Base-by-base conservation (phyloP, 2,797 vertebrate species). In the Furcifer pardalis region DNA sequence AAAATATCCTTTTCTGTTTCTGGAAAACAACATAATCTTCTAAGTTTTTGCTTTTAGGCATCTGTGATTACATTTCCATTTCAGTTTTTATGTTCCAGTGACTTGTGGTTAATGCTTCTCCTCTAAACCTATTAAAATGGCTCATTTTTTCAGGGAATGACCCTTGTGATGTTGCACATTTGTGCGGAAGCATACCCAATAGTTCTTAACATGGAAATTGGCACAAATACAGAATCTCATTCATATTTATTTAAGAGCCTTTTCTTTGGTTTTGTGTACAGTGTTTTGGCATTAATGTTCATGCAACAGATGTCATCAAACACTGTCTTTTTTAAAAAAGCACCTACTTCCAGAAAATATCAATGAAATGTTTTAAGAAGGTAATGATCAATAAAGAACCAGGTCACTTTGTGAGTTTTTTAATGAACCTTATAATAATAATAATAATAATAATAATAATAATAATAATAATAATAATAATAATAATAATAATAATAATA, bases 271-370 rank as follows among this genome's bases (percentile, higher is more conserved):
- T 56, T 32, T 42, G 19, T 6, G 81, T 35, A 81, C 15, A 73
- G 1, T 37, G 66, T 7, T 21, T 75, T 84, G 1, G 13, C 77
- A 7, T 82, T 79, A 79, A 56, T 59, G 78, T 62, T 86, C 73
- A 62, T 40, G 2, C 25, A 23, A 75, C 88, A 78, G 15, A 56
- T 90, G 52, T 79, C 88, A 89, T 75, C 85, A 66, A 42, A 82
- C 75, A 79, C 19, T 80, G 85, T 87, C 63, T 89, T 81, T 81
- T 89, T 79, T 8, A 88, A 86, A 68, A 49, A 77, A 91, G 30
- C n/a, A 69, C 81, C 44, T 32, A 73, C 82, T 91, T 68, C 81
- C 72, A 91, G 82, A 86, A 77, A 81, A 88, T 75, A 89, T 90
- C 88, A 74, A 17, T 91, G 90, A 85, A 56, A 88, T 78, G 83